Evolutionary conservation across 2,888 invertebrate species (phyloP).

Genomic region (Opisthograptis luteolata): DNA sequence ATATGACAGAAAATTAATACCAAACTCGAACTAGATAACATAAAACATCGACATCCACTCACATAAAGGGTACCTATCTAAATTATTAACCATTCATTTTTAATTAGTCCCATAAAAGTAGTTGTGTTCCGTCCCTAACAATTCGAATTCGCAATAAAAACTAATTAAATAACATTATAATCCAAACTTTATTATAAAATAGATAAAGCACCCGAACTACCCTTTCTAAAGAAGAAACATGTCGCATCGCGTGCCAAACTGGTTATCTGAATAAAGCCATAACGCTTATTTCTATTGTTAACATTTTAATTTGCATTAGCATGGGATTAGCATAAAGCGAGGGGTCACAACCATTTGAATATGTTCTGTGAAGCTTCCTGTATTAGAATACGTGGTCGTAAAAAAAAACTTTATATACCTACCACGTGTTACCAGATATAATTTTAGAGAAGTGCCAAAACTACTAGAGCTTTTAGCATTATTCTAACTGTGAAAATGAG

Average conservation of each 20-base stretch:
- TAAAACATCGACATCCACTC: too few species aligned
- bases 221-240: conserved; percentile 19
- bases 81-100: too few species aligned
- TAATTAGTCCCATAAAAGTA: too few species aligned
- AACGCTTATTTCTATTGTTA: conserved; percentile 68
- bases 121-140: conserved; percentile 11
- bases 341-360: conserved; percentile 54
- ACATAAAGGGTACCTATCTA: too few species aligned
- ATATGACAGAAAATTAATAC: too few species aligned
- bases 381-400: conserved; percentile 37
- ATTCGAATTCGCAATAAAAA: conserved; percentile 15
- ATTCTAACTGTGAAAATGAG: too few species aligned
- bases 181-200: conserved; percentile 44
- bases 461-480: too few species aligned
- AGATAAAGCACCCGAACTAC: conserved; percentile 14
- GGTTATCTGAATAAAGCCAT: conserved; percentile 66
- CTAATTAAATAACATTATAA: conserved; percentile 48
- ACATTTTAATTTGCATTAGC: conserved; percentile 75
- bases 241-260: conserved; percentile 66
- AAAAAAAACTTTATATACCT: conserved; percentile 27
- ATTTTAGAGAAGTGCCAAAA: not conserved
- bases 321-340: conserved; percentile 53
- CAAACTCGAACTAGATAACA: too few species aligned
- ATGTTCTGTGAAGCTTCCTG: conserved; percentile 42
- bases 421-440: not conserved